Percentiles rank a stretch among this genome's conserved stretches.
These are phyloP conservation scores for Noctua janthe DNA, from an alignment of 2,888 invertebrate species.

Conservation along the genomic window DNA sequence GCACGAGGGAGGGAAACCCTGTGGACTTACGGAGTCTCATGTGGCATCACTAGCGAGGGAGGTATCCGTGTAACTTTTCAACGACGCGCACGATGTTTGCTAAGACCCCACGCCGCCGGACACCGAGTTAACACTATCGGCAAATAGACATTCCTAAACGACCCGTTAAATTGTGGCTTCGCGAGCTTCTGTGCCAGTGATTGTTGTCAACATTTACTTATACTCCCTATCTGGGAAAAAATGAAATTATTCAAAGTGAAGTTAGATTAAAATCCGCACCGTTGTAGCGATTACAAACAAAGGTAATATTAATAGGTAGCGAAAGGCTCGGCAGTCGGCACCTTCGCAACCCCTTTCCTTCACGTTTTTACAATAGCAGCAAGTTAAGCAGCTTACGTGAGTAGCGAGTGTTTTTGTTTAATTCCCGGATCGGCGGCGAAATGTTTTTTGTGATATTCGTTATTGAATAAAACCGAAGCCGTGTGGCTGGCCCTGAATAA, in stretches of 20 bases:
- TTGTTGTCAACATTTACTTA: slow-evolving; percentile 27
- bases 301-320: slow-evolving; percentile 27
- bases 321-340: slow-evolving; percentile 11
- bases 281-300: slow-evolving; percentile 26
- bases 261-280: slow-evolving; percentile 5
- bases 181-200: slow-evolving; percentile 6
- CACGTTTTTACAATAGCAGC: slow-evolving; percentile 42
- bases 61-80: slow-evolving; percentile 18
- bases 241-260: slow-evolving; percentile 1
- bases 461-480: slow-evolving; percentile 57
- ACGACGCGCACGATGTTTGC: slow-evolving; percentile 22
- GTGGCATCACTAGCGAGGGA: neutral
- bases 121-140: slow-evolving; percentile 36
- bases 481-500: slow-evolving; percentile 50
- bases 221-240: neutral
- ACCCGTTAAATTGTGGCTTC: slow-evolving; percentile 13
- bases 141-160: slow-evolving; percentile 49
- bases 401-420: slow-evolving; percentile 53
- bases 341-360: slow-evolving; percentile 49
- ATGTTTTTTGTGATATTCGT: slow-evolving; percentile 55
- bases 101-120: neutral
- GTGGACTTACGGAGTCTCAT: neutral
- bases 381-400: slow-evolving; percentile 61
- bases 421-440: slow-evolving; percentile 52
- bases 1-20: neutral